Base-by-base conservation (phyloP, 2,888 invertebrate genomes). In the Pecten maximus region DNA sequence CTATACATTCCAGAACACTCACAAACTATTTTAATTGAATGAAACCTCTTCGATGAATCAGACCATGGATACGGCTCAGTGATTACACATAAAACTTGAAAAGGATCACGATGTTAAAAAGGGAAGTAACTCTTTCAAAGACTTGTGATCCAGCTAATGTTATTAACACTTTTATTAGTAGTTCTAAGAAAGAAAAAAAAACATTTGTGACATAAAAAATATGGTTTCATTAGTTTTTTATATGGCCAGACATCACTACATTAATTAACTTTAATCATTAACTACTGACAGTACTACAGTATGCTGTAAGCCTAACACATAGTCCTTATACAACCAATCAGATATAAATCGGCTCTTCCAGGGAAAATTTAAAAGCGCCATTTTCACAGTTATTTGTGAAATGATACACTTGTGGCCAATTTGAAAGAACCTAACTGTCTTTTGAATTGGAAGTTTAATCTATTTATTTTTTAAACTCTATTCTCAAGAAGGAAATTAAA, bases 21-120 rank as follows among this genome's bases (percentile, higher is more conserved):
- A 74, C 74, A 74, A 74, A 74, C 74, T 74, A 74, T 74, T 74
- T 35, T 74, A 74, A 74, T 74, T 74, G 28, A 74, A 74, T 74
- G 74, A 23, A 74, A 74, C 10, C 74, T 35, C 35, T 74, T 74
- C 74, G 35, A 74, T 74, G 74, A 74, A 35, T 74, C 74, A 74
- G 74, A 28, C 28, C 10, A 15, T 1, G 15, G 74, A 15, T 35
- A 74, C 15, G 74, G 74, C 35, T 74, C 74, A 74, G 35, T 74
- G 74, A 74, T 8, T 74, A 35, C 74, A 74, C 74, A 74, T 74
- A 35, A 16, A 60, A 60, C 60, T 60, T 60, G n/a, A 74, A 74
- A 74, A 35, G 74, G 74, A 10, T 35, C 35, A 74, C 35, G 74
- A 74, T 74, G 74, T 35, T 74, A 12, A 19, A 74, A 74, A 74